A percentile compares a stretch with the other conserved stretches of the same genome.
These are phyloP conservation scores for Acipenser ruthenus DNA, from an alignment of 2,797 vertebrate species.

Conservation along the genomic window DNA sequence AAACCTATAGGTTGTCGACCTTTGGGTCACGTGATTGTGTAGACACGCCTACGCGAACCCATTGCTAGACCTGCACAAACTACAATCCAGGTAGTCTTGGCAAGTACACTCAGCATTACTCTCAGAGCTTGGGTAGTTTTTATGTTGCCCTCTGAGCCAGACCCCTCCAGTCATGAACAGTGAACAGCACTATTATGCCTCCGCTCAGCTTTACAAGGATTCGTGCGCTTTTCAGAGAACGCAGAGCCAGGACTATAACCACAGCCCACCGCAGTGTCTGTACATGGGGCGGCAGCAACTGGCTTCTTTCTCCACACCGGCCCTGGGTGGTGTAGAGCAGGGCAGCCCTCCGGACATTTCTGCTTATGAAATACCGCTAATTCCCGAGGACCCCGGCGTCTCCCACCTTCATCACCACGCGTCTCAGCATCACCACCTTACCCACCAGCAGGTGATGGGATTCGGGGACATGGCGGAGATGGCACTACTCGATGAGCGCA, in stretches of 20 bases:
- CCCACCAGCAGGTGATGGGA: constrained; percentile 49
- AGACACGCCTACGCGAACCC: constrained; percentile 63
- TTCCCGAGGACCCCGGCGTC: constrained; percentile 70
- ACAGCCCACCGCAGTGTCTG: constrained; percentile 83
- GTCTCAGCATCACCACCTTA: constrained; percentile 55
- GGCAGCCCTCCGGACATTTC: constrained; percentile 73
- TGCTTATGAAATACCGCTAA: constrained; percentile 69
- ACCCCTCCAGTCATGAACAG: constrained; percentile 75
- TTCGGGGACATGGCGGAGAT: constrained; percentile 67
- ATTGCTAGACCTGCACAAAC: constrained; percentile 46
- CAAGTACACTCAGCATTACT: not conserved
- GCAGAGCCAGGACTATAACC: constrained; percentile 70
- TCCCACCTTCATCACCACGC: constrained; percentile 70
- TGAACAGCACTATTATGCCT: constrained; percentile 80
- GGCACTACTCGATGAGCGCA: constrained; percentile 56
- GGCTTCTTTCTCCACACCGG: constrained; percentile 60
- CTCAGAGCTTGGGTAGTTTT: not conserved
- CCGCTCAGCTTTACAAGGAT: constrained; percentile 84
- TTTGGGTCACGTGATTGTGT: constrained; percentile 62
- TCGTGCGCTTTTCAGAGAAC: constrained; percentile 81
- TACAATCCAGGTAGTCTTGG: constrained; percentile 6
- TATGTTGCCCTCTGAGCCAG: constrained; percentile 18
- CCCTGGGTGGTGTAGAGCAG: constrained; percentile 71
- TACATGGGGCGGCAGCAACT: constrained; percentile 84
- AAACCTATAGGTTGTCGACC: constrained; percentile 51